Percentiles rank a stretch among this genome's conserved stretches.
Evolutionary conservation across 2,797 vertebrate genomes (phyloP).

Genomic region (Pogoniulus pusillus): DNA sequence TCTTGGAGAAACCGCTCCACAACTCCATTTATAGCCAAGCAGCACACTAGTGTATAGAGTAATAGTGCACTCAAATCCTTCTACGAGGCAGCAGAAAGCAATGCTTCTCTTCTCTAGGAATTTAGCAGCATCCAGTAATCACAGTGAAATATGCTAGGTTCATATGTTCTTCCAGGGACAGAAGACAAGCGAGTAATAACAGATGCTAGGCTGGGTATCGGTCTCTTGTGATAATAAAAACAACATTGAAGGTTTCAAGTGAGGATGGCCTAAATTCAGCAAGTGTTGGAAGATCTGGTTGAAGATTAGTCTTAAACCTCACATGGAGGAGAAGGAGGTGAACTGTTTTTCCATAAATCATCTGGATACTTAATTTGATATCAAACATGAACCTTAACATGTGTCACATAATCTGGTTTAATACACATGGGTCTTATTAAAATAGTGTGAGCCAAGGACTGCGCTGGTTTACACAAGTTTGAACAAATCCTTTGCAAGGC

Average conservation of each 20-base stretch:
- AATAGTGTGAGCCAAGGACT: slow-evolving; percentile 75
- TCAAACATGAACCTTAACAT: slow-evolving; percentile 77
- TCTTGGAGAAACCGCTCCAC: slow-evolving; percentile 1
- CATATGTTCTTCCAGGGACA: slow-evolving; percentile 43
- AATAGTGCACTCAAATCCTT: slow-evolving; percentile 60
- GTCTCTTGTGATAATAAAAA: slow-evolving; percentile 74
- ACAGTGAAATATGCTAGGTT: slow-evolving; percentile 52
- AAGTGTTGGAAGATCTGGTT: slow-evolving; percentile 75
- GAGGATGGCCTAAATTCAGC: slow-evolving; percentile 56
- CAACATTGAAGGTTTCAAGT: slow-evolving; percentile 64
- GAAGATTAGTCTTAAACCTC: slow-evolving; percentile 77
- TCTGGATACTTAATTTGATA: slow-evolving; percentile 79
- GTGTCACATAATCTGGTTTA: slow-evolving; percentile 78
- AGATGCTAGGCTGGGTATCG: slow-evolving; percentile 73
- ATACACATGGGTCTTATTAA: slow-evolving; percentile 79
- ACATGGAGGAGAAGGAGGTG: slow-evolving; percentile 59
- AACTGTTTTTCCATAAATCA: slow-evolving; percentile 78
- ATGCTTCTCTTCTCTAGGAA: slow-evolving; percentile 46
- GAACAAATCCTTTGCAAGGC: slow-evolving; percentile 39
- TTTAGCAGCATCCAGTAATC: slow-evolving; percentile 63
- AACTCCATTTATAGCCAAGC: slow-evolving; percentile 55
- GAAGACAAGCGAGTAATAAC: slow-evolving; percentile 64
- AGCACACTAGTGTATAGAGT: slow-evolving; percentile 43
- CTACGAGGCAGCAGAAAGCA: slow-evolving; percentile 13
- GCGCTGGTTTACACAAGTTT: slow-evolving; percentile 68